Evolutionary conservation across 2,888 invertebrate genomes (phyloP), one percentile per base, ranked within the genome.

Genomic region (Agriopis aurantiaria): DNA sequence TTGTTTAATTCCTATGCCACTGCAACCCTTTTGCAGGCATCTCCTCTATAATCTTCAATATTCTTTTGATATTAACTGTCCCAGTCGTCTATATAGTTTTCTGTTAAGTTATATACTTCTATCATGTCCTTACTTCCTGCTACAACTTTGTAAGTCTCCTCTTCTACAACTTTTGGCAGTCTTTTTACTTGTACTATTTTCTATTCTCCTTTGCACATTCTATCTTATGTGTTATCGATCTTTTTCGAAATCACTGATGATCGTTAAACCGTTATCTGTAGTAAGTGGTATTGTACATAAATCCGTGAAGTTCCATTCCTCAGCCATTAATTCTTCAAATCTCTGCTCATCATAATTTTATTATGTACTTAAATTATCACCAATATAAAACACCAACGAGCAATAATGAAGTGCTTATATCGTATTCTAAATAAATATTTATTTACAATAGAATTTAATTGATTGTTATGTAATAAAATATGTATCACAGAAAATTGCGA

Each of bases 261-360:
- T 33, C 33, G 3, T 23, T 52, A 52, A 5, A 33, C 5, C 33
- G 3, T 23, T 52, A 52, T 52, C 23, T 14, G 6, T 14, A 10
- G 5, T 52, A 23, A 52, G 23, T 17, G 6, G 12, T 55, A 55
- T 40, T 40, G 3, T 45, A n/a, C 57, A 8, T 51, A 17, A 56
- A 57, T 62, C 59, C 43, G 40, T 59, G 40, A 33, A 59, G 23
- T 53, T 65, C 41, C 17, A 41, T 51, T 61, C 40, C 51, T 10
- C 12, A 59, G 64, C 23, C 45, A 76, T 71, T 70, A 78, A 75
- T 78, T 76, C 80, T 75, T 84, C 78, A 80, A 82, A 85, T 86
- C 86, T 82, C 76, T 91, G 93, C 93, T 92, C 93, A 93, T 93
- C 90, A 82, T 84, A 83, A 85, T 90, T 89, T 88, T 82, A 74